Evolutionary conservation across 2,113 vertebrate species (phyloP).

Genomic region (Serilophus lunatus): DNA sequence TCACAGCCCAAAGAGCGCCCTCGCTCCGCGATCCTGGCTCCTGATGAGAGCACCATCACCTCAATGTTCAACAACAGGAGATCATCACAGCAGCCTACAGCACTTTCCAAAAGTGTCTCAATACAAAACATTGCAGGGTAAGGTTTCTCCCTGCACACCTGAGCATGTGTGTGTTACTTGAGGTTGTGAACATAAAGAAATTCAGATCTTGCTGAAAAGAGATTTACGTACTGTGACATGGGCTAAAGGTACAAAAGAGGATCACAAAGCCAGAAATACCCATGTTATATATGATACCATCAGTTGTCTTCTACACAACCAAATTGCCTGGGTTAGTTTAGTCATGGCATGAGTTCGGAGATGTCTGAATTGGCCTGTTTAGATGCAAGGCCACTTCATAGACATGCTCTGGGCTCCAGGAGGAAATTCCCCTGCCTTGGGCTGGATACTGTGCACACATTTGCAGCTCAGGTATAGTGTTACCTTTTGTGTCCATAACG

Average conservation of each 20-base stretch:
- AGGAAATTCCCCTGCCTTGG: background rate
- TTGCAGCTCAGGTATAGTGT: background rate
- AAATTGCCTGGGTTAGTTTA: background rate
- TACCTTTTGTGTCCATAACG: background rate
- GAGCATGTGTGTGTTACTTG: background rate
- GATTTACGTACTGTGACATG: background rate
- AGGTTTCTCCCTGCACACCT: background rate
- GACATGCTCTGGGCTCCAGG: background rate
- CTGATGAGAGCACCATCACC: constrained; percentile 76
- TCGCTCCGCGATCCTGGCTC: constrained; percentile 88
- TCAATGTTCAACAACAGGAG: constrained; percentile 73
- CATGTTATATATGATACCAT: background rate
- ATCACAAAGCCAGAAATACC: background rate
- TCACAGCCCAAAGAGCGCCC: constrained; percentile 88
- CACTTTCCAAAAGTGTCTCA: constrained; percentile 93
- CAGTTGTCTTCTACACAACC: background rate
- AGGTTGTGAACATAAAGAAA: accelerated
- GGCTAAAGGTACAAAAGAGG: background rate
- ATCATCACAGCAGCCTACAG: constrained; percentile 77
- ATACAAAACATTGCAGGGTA: constrained; percentile 98
- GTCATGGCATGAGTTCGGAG: background rate
- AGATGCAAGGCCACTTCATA: background rate
- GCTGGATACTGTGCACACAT: background rate
- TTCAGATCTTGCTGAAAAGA: background rate
- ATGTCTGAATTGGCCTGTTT: background rate